Base-by-base conservation (phyloP, 2,888 invertebrate genomes). In the Drepanosiphum platanoidis region DNA sequence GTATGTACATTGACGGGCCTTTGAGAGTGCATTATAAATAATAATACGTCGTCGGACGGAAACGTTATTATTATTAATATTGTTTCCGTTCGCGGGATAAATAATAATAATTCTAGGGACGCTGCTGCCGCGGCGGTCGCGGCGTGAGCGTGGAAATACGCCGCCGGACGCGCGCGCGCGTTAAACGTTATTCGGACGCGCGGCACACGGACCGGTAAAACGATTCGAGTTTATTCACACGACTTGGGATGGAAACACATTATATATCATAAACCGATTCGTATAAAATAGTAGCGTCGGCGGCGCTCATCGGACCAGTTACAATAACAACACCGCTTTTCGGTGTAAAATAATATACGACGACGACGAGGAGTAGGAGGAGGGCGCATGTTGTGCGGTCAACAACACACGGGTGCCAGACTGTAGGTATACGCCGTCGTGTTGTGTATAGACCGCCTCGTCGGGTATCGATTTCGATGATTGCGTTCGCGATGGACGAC, bases 331-430 rank as follows among this genome's bases (percentile, higher is more conserved):
- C 34, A 64, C 68, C 7, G 8, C 27, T 27, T 46, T 30, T 46
- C 18, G 30, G 30, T 46, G 72, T 72, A 72, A 30, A 71, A 71
- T 39, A 36, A 27, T n/a, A n/a, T n/a, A n/a, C n/a, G n/a, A n/a
- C n/a, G n/a, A n/a, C n/a, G n/a, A n/a, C n/a, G n/a, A n/a, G n/a
- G n/a, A n/a, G n/a, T n/a, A n/a, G n/a, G n/a, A n/a, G n/a, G n/a
- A n/a, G n/a, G n/a, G n/a, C 46, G 27, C n/a, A 30, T 30, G 18
- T 72, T 46, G 30, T 30, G 72, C n/a, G 72, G 46, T 72, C 72
- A 72, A 72, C 30, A 42, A 30, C 30, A 72, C 42, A 46, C 30
- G 46, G 42, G 46, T 46, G 46, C 46, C 72, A 46, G 42, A 42
- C 72, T 8, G 30, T 15, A 36, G 5, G 61, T 27, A 9, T 27